A percentile compares a stretch with the other conserved stretches of the same genome.
phyloP scores from a whole-genome alignment of 35 echinoderm and acorn worm species.

The Stichopus chloronotus region DNA sequence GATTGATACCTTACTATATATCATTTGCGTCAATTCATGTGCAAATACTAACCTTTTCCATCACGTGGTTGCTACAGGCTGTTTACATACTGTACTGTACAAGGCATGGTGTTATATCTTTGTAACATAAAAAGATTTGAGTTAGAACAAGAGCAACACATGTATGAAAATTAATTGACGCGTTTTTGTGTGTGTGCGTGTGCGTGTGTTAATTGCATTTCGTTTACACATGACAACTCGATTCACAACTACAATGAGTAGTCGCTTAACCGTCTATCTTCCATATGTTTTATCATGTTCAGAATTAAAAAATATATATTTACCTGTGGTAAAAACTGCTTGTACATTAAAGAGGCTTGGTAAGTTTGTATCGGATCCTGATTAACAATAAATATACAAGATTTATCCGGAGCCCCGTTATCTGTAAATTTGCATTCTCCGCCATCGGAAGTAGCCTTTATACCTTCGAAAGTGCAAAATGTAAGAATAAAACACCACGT shows the following conservation, averaged over 20 bases:
- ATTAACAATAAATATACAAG: background rate
- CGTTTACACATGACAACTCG: background rate
- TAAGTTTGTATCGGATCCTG: background rate
- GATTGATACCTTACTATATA: background rate
- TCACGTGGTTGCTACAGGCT: too few species aligned
- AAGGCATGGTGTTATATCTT: background rate
- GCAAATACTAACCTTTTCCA: background rate
- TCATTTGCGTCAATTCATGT: background rate
- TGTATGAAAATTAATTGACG: background rate
- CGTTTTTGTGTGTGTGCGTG: background rate
- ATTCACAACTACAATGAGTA: background rate
- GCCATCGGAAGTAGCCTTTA: background rate
- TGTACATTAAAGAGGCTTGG: conserved; percentile 24
- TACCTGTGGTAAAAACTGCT: conserved; percentile 25
- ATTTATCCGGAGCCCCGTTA: background rate
- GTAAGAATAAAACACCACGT: too few species aligned
- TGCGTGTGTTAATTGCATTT: background rate
- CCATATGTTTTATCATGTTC: too few species aligned
- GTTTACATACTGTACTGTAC: background rate
- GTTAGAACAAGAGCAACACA: background rate
- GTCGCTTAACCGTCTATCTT: too few species aligned
- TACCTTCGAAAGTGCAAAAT: background rate
- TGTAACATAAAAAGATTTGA: background rate
- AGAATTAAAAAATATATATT: background rate
- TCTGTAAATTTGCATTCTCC: background rate